Evolutionary conservation across 64 coral and sea anemone species (phyloP), one percentile per base, ranked within the genome.

Genomic region (Trachythela sp.): DNA sequence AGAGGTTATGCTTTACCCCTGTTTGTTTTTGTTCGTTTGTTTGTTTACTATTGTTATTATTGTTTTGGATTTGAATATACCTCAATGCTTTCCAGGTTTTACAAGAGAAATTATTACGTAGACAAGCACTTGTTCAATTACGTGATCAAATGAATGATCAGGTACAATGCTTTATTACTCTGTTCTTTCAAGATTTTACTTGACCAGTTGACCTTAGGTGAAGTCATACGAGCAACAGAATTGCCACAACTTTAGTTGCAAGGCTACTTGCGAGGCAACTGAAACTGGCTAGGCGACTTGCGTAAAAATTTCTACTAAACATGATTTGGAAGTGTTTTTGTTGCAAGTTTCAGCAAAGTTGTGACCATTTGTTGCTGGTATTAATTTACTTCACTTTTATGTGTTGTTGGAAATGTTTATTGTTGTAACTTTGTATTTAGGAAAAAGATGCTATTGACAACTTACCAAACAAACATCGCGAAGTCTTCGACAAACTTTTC

Each of bases 111-210:
- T 80, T 80, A 37, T 22, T 80, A 3, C 75, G 75, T 29, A 35
- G 75, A 39, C 75, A 80, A 18, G 75, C 75, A 5, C 2, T 80
- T 8, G 37, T 80, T 20, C 33, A 80, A 30, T 36, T 80, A 6
- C 31, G 75, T 15, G 75, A 80, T 39, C 75, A 80, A 35, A 80
- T 80, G 75, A 80, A 80, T 35, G 30, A 80, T 22, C 75, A 80
- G 37, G 75, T 80, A 80, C 10, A 35, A 72, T n/a, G 33, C 68
- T 27, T 2, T 11, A 31, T 26, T 13, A 31, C 11, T 2, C 29
- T 27, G 10, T n/a, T n/a, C n/a, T n/a, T n/a, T n/a, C n/a, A n/a
- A n/a, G n/a, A n/a, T n/a, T n/a, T n/a, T n/a, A n/a, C n/a, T n/a
- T n/a, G n/a, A n/a, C n/a, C n/a, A n/a, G n/a, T n/a, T n/a, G n/a